Conservation (phyloP, 2,113 vertebrate genomes). For the Climacteris rufus region DNA sequence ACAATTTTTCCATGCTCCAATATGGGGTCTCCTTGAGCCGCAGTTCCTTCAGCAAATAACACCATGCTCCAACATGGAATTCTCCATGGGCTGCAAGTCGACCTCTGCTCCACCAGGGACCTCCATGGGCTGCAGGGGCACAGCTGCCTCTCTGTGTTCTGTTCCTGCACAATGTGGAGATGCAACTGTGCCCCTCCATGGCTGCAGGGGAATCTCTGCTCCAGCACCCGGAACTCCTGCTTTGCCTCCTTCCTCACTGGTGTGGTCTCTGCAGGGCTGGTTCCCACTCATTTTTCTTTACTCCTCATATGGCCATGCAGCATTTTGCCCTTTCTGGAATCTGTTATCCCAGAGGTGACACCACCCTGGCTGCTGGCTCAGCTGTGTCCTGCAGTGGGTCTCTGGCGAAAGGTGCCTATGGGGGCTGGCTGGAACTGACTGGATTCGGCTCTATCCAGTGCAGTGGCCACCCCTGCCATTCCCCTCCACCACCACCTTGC, state of each 20-base stretch:
- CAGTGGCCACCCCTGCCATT: not conserved
- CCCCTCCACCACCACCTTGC: not conserved
- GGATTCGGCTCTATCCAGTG: rapidly evolving
- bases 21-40: not conserved
- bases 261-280: not conserved
- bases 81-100: not conserved
- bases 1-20: not conserved
- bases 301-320: not conserved
- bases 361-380: not conserved
- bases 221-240: rapidly evolving
- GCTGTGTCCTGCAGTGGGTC: not conserved
- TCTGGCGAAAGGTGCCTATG: no score
- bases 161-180: no score
- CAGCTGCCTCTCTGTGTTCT: not conserved
- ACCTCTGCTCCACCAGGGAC: not conserved
- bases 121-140: not conserved
- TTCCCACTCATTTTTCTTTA: not conserved
- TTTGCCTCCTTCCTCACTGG: not conserved
- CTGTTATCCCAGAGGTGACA: not conserved
- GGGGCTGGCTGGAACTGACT: not conserved
- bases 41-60: not conserved
- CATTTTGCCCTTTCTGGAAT: not conserved
- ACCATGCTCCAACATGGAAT: rapidly evolving
- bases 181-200: no score
- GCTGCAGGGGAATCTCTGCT: not conserved